Percentiles rank a stretch among this genome's conserved stretches.
Evolutionary conservation across 2,113 vertebrate genomes (phyloP).

Genomic region (Protomyctophum bolini): DNA sequence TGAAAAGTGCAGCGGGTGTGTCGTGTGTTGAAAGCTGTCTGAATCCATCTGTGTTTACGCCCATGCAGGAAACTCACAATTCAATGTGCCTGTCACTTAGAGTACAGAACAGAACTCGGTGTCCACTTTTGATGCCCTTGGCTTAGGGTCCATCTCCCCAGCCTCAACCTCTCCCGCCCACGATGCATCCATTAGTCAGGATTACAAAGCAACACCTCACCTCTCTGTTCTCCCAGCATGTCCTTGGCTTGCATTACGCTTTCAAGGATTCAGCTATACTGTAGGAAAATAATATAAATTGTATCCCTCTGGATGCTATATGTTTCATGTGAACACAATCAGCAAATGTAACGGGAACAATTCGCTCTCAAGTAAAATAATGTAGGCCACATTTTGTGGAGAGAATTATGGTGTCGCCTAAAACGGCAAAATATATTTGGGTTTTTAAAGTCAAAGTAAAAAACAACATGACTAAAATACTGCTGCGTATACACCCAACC

Average conservation of each 20-base stretch:
- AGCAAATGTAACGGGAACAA: not conserved
- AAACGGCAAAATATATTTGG: no score
- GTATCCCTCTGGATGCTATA: not conserved
- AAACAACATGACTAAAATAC: no score
- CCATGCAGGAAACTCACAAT: not conserved
- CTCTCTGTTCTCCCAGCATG: not conserved
- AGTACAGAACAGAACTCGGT: not conserved
- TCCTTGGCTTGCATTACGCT: constrained; percentile 9
- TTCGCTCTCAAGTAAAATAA: no score
- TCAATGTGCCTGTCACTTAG: constrained; percentile 22
- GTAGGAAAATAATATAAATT: not conserved
- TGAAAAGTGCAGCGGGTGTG: not conserved
- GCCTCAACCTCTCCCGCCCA: constrained; percentile 2
- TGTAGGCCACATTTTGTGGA: no score
- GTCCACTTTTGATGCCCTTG: constrained; percentile 19
- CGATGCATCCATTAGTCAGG: constrained; percentile 5
- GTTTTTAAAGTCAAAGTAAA: no score
- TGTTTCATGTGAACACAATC: not conserved
- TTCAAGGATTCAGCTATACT: not conserved
- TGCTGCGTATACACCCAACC: no score
- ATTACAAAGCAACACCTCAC: not conserved
- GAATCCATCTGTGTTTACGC: not conserved
- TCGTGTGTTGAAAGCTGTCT: no score
- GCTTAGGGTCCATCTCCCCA: not conserved
- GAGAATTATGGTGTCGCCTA: no score